These are phyloP conservation scores for Synergus gifuensis DNA, from an alignment of 2,888 invertebrate genomes.

Conservation along the genomic window DNA sequence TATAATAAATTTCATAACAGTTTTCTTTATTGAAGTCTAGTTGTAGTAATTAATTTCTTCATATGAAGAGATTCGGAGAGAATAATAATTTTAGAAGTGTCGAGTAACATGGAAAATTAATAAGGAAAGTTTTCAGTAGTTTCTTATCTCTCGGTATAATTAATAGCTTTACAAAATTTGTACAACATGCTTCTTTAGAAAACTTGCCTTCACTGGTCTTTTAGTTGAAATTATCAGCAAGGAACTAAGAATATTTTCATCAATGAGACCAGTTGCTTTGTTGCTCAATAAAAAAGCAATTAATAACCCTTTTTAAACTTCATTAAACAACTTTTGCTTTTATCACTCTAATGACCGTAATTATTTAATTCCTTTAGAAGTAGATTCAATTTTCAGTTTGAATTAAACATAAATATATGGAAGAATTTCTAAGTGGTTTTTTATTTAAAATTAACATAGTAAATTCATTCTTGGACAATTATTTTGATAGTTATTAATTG, in stretches of 20 bases:
- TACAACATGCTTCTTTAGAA: not conserved
- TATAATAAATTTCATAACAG: no score
- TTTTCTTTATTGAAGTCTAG: not conserved
- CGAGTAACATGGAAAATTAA: conserved; percentile 31
- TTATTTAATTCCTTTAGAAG: not conserved
- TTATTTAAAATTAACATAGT: no score
- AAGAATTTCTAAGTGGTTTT: no score
- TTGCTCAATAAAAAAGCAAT: not conserved
- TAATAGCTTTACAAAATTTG: not conserved
- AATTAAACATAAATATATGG: not conserved
- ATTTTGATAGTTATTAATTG: not conserved
- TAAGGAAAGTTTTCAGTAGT: conserved; percentile 35
- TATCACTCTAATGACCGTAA: not conserved
- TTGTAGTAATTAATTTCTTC: not conserved
- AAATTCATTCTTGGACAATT: not conserved
- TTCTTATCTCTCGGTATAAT: conserved; percentile 21
- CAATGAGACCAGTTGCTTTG: not conserved
- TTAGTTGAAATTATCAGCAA: conserved; percentile 4
- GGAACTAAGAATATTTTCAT: not conserved
- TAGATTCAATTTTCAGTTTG: not conserved
- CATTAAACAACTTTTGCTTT: not conserved
- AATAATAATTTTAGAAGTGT: conserved; percentile 28
- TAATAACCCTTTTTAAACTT: not conserved
- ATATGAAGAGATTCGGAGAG: not conserved
- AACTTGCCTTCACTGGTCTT: not conserved